Percentiles rank a stretch among this genome's conserved stretches.
Evolutionary conservation across 1,140 invertebrate genomes (phyloP).

Genomic region (Geopemphigus sp.): DNA sequence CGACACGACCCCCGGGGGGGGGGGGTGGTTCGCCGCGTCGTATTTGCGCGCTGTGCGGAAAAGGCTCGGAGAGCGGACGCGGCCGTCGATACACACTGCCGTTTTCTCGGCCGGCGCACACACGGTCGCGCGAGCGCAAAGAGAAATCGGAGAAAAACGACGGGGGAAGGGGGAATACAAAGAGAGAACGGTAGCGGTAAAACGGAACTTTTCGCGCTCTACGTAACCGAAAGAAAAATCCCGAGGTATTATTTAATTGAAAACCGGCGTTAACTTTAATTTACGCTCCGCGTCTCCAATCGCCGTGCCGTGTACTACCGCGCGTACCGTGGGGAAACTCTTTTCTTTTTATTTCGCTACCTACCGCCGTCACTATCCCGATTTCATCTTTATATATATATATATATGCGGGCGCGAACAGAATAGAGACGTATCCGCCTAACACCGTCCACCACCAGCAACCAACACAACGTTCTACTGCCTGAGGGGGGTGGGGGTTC

Average conservation of each 20-base stretch:
- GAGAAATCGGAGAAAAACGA: background rate
- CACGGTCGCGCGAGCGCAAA: too few relatives aligned
- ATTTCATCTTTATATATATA: background rate
- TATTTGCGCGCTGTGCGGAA: too few relatives aligned
- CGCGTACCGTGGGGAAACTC: too few relatives aligned
- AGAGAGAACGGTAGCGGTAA: background rate
- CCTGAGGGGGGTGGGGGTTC: too few relatives aligned
- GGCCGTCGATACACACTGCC: too few relatives aligned
- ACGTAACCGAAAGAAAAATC: constrained; percentile 27
- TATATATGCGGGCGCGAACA: background rate
- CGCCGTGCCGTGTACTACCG: too few relatives aligned
- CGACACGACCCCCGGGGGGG: too few relatives aligned
- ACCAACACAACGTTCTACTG: too few relatives aligned
- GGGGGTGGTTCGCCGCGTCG: too few relatives aligned
- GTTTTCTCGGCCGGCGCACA: too few relatives aligned
- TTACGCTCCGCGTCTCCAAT: constrained; percentile 43
- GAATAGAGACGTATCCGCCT: background rate
- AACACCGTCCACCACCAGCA: background rate
- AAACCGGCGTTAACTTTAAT: constrained; percentile 49
- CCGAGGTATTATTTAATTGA: constrained; percentile 44
- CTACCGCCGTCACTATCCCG: background rate
- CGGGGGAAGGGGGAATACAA: background rate
- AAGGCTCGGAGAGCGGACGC: too few relatives aligned
- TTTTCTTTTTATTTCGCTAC: background rate
- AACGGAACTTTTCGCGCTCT: constrained; percentile 42